Evolutionary conservation across 2,888 invertebrate species (phyloP).

Genomic region (Xestia rhomboidea): DNA sequence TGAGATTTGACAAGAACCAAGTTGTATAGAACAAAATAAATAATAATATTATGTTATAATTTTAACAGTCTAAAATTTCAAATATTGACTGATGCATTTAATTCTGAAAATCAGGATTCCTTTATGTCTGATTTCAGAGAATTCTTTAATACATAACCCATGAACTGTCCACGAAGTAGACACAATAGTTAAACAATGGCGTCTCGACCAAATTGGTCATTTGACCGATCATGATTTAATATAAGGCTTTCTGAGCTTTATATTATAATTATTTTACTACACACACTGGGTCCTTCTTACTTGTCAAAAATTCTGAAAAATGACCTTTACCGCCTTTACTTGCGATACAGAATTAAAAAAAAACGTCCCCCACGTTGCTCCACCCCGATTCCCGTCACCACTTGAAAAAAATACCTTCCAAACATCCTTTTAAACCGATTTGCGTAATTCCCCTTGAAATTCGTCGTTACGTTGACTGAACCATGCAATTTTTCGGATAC

Average conservation of each 20-base stretch:
- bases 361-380: conserved; percentile 44
- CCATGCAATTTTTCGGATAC: conserved; percentile 27
- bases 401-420: conserved; percentile 75
- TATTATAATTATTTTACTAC: not conserved
- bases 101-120: not conserved
- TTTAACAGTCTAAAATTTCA: no score
- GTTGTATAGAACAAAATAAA: no score
- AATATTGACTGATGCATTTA: no score
- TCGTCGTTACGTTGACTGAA: conserved; percentile 19
- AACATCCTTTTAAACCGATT: conserved; percentile 64
- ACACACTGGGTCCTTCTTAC: no score
- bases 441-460: conserved; percentile 58
- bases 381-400: conserved; percentile 38
- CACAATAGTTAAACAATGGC: no score
- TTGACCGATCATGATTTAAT: no score
- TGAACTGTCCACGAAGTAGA: no score
- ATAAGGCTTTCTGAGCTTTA: not conserved
- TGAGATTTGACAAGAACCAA: no score
- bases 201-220: no score
- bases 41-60: no score
- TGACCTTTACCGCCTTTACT: conserved; percentile 13
- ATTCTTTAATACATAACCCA: no score
- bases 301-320: not conserved
- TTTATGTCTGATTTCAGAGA: conserved; percentile 1
- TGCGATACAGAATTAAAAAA: conserved; percentile 55